A percentile compares a stretch with the other conserved stretches of the same genome.
Conservation (phyloP, 2,113 vertebrate species). For the Pagrus major region DNA sequence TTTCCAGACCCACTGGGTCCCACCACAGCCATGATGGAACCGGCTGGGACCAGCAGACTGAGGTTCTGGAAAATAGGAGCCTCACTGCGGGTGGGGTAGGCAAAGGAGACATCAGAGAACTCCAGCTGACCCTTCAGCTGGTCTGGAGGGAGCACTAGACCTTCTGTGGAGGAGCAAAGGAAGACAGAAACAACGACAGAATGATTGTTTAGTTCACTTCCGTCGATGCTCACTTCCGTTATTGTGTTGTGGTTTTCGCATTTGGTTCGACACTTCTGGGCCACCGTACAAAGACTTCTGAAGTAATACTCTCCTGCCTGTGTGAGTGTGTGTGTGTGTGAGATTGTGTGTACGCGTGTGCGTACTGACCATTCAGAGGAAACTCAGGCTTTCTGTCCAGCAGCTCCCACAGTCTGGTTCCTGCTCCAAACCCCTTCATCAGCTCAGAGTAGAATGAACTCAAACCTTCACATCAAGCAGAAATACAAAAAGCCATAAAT, state of each 20-base stretch:
- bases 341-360: neutral
- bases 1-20: slow-evolving; percentile 96
- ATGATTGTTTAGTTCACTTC: neutral
- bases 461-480: slow-evolving; percentile 84
- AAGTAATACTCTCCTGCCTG: neutral
- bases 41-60: slow-evolving; percentile 90
- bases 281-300: too few species aligned
- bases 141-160: slow-evolving; percentile 83
- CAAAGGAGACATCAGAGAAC: slow-evolving; percentile 89
- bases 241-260: too few species aligned
- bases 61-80: slow-evolving; percentile 89
- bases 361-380: slow-evolving; percentile 88
- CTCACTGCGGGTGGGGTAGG: slow-evolving; percentile 93
- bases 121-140: slow-evolving; percentile 90
- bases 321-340: neutral
- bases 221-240: neutral
- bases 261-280: too few species aligned
- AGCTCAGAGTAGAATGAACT: slow-evolving; percentile 98
- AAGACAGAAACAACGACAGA: neutral
- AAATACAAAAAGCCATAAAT: neutral
- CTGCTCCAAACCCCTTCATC: slow-evolving; percentile 97
- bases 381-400: slow-evolving; percentile 91
- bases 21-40: slow-evolving; percentile 93
- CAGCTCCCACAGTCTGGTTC: slow-evolving; percentile 95
- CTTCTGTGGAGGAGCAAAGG: slow-evolving; percentile 82